Evolutionary conservation across 2,113 vertebrate genomes (phyloP), one percentile per base, ranked within the genome.

Genomic region (Lota lota): DNA sequence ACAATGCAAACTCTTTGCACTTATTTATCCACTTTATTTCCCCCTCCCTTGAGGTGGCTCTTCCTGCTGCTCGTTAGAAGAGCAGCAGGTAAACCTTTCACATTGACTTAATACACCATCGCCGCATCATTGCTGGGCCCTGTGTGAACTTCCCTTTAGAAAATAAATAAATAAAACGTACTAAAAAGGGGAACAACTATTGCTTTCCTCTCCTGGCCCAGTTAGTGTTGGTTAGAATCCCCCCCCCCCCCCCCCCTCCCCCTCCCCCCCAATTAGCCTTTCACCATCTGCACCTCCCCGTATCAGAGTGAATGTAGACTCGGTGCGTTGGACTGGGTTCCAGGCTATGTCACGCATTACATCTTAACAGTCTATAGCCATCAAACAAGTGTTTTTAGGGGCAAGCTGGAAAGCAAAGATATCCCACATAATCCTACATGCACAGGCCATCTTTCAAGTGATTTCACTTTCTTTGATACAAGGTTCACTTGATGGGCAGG

Each of bases 91-190:
- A n/a, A 53, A 53, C 12, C 51, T 15, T 14, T 53, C 17, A 53
- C 51, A 15, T 53, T 17, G 12, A 53, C 12, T 53, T 10, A 14
- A 56, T 56, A 47, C 53, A 18, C 5, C 53, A 56, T 70, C 73
- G 58, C 71, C 74, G 78, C 72, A 54, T 83, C 79, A 77, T 64
- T 68, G 72, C 74, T 67, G 73, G 76, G 75, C 85, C 65, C 74
- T 28, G 60, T 47, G 59, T 70, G 67, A 75, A 64, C 70, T 76
- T 66, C 70, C 75, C 74, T 81, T 54, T 7, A 24, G 12, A 59
- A 12, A 59, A 20, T 7, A 59, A 57, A 57, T n/a, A 57, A n/a
- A 57, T 0, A 0, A 57, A 57, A n/a, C 17, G 8, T 5, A n/a
- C 6, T 10, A 24, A 61, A 61, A 61, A 63, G n/a, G 68, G 47